Percentiles rank a stretch among this genome's conserved stretches.
Evolutionary conservation across 2,113 vertebrate genomes (phyloP).

Genomic region (Lichenostomus cassidix): DNA sequence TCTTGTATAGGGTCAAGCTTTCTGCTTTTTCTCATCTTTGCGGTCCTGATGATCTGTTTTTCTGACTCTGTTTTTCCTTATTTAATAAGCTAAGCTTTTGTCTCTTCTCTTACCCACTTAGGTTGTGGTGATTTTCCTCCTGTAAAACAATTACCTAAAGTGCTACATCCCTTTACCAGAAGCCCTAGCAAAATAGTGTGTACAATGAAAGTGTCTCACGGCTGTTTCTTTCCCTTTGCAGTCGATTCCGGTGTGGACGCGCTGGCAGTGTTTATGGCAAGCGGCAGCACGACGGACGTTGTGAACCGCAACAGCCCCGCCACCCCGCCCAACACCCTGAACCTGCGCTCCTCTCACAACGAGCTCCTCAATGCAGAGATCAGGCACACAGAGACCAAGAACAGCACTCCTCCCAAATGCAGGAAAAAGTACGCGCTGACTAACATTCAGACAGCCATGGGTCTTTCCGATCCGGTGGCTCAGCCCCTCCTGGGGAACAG

Average conservation of each 20-base stretch:
- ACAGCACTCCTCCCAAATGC: slow-evolving; percentile 88
- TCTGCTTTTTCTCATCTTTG: neutral
- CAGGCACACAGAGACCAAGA: slow-evolving; percentile 83
- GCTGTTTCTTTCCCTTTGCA: slow-evolving; percentile 43
- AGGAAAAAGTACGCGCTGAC: slow-evolving; percentile 90
- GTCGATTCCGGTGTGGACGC: slow-evolving; percentile 79
- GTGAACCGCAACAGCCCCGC: slow-evolving; percentile 78
- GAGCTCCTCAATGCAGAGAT: slow-evolving; percentile 89
- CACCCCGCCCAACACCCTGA: slow-evolving; percentile 89
- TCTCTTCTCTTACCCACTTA: neutral
- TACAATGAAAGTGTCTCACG: neutral
- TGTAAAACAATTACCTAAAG: neutral
- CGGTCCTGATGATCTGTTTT: neutral
- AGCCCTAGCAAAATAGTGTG: neutral
- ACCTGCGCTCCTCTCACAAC: slow-evolving; percentile 93
- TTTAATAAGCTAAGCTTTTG: neutral
- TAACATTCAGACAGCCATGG: slow-evolving; percentile 90
- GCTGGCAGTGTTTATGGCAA: slow-evolving; percentile 89
- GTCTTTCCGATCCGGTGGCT: slow-evolving; percentile 82
- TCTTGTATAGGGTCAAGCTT: neutral
- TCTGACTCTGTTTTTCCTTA: neutral
- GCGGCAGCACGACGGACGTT: slow-evolving; percentile 80
- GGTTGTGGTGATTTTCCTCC: neutral
- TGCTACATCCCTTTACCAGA: neutral
- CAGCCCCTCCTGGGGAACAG: slow-evolving; percentile 79